These are phyloP conservation scores for Chromis chromis DNA, from an alignment of 2,797 vertebrate species.

Conservation along the genomic window DNA sequence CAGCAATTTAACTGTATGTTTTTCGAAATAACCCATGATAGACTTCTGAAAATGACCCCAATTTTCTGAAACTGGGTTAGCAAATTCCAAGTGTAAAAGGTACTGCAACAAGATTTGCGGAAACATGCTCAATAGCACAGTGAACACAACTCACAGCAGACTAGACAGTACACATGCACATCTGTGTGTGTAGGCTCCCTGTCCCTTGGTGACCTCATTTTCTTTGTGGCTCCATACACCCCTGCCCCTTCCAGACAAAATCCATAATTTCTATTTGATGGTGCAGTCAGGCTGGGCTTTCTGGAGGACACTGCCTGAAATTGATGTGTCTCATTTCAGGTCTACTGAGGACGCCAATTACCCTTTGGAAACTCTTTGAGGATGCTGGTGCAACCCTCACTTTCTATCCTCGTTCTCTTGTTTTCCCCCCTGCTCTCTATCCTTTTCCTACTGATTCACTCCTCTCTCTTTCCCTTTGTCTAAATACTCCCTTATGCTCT, in stretches of 20 bases:
- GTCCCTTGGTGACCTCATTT: conserved; percentile 77
- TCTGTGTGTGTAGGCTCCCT: conserved; percentile 48
- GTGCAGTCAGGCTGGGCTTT: conserved; percentile 76
- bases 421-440: conserved; percentile 38
- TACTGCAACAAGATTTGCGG: conserved; percentile 4
- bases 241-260: conserved; percentile 83
- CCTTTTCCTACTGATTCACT: conserved; percentile 22
- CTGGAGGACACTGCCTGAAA: conserved; percentile 80
- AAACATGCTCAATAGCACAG: conserved; percentile 14
- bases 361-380: conserved; percentile 80
- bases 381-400: conserved; percentile 59
- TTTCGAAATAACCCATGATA: neutral
- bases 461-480: conserved; percentile 19
- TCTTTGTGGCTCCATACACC: conserved; percentile 73
- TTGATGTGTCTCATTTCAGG: conserved; percentile 83
- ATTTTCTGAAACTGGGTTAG: conserved; percentile 1
- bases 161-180: conserved; percentile 25
- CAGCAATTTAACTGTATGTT: neutral
- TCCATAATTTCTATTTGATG: conserved; percentile 86
- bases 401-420: conserved; percentile 44
- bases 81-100: conserved; percentile 11
- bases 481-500: neutral
- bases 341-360: conserved; percentile 82
- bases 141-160: conserved; percentile 20
- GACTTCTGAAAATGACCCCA: neutral